These are phyloP conservation scores for Sisor rabdophorus DNA, from an alignment of 2,113 vertebrate species.

Conservation along the genomic window DNA sequence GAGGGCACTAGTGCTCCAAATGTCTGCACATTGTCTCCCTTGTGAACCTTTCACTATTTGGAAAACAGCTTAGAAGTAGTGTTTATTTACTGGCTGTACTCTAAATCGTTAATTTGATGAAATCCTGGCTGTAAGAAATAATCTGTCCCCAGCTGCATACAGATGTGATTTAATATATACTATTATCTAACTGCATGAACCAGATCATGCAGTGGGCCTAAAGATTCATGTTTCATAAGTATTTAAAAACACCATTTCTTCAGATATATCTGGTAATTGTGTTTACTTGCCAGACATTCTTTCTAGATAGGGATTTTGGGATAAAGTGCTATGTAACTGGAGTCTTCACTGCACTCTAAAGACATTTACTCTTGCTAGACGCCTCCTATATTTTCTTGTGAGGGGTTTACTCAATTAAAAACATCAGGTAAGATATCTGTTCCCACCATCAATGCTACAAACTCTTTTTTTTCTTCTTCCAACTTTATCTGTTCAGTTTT, in stretches of 20 bases:
- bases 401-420: slow-evolving; percentile 70
- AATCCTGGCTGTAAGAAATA: slow-evolving; percentile 53
- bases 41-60: slow-evolving; percentile 37
- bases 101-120: slow-evolving; percentile 62
- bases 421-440: slow-evolving; percentile 65
- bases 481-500: slow-evolving; percentile 59
- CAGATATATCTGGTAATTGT: neutral
- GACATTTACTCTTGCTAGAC: too few species aligned
- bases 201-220: neutral
- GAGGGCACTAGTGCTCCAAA: slow-evolving; percentile 73
- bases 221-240: neutral
- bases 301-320: neutral
- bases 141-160: slow-evolving; percentile 28
- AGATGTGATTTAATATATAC: slow-evolving; percentile 28
- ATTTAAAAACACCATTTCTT: neutral
- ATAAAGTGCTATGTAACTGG: slow-evolving; percentile 48
- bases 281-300: slow-evolving; percentile 1
- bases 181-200: neutral
- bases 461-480: slow-evolving; percentile 65
- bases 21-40: slow-evolving; percentile 38
- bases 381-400: slow-evolving; percentile 49
- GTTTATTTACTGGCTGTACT: slow-evolving; percentile 58
- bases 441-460: slow-evolving; percentile 71
- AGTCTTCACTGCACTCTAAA: too few species aligned
- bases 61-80: slow-evolving; percentile 51